These are phyloP conservation scores for Leptothorax acervorum DNA, from an alignment of 2,888 invertebrate genomes.

Conservation along the genomic window DNA sequence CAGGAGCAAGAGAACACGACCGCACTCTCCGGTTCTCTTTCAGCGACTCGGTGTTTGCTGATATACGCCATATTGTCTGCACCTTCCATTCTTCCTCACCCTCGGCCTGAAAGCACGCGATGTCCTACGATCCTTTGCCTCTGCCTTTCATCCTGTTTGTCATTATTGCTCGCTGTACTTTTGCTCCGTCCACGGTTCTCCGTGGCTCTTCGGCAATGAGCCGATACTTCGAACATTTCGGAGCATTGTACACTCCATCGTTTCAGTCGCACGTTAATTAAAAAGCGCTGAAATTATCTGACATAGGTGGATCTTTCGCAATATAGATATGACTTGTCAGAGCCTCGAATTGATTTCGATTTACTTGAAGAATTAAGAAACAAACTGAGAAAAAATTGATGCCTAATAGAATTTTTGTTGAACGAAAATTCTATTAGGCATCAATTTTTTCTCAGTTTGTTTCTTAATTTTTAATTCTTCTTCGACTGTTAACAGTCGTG, in stretches of 20 bases:
- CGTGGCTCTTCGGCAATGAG: conserved; percentile 30
- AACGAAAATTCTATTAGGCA: neutral
- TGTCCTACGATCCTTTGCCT: conserved; percentile 59
- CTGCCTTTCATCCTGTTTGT: conserved; percentile 62
- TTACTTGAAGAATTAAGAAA: neutral
- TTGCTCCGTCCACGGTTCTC: conserved; percentile 14
- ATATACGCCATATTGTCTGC: conserved; percentile 58
- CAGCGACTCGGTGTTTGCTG: conserved; percentile 66
- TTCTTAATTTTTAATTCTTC: too few relatives aligned
- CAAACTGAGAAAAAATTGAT: neutral
- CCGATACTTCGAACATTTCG: conserved; percentile 56
- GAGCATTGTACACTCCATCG: conserved; percentile 33
- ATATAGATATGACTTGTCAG: conserved; percentile 4
- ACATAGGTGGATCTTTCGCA: neutral
- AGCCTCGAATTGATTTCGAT: neutral
- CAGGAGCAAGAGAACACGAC: conserved; percentile 46
- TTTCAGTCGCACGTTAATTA: conserved; percentile 60
- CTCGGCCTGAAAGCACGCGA: conserved; percentile 57
- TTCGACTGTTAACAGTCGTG: too few relatives aligned
- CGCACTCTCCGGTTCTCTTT: conserved; percentile 73
- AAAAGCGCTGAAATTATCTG: conserved; percentile 44
- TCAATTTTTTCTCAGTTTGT: too few relatives aligned
- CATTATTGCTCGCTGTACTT: conserved; percentile 60
- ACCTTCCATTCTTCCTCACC: conserved; percentile 61
- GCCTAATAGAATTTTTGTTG: neutral